Evolutionary conservation across 2,888 invertebrate genomes (phyloP), one percentile per base, ranked within the genome.

Genomic region (Dryocosmus kuriphilus): DNA sequence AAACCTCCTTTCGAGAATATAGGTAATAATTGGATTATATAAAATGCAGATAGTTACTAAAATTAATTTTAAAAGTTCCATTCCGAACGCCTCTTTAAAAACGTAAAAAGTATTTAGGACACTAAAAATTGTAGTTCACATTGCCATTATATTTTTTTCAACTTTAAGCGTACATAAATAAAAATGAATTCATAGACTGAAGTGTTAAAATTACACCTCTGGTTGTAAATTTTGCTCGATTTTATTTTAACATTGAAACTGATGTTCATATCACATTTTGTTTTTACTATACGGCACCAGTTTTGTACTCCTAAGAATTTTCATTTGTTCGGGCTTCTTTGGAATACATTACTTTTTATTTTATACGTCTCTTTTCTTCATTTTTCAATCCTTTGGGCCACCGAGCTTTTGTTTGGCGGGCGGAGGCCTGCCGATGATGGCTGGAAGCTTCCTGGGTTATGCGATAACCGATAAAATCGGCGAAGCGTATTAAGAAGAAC

Each of bases 391-490:
- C n/a, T 51, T 30, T 71, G 51, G 41, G 27, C 27, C 51, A 46
- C 19, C 9, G 24, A 67, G 71, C 67, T 67, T 67, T 67, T 67
- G 41, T 71, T 51, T 32, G 71, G 51, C 30, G n/a, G 71, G 51
- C 30, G n/a, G 51, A 71, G n/a, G 30, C 27, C 71, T 51, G 71
- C 51, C 51, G 27, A 51, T 71, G 71, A 71, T 51, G 46, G 51
- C 51, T 51, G 19, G 32, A 30, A 51, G 51, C n/a, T 51, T 19
- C 30, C 51, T 32, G 32, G 51, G 46, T 71, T 51, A 32, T 71
- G 32, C 46, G 51, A 51, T 71, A 71, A 51, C 46, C 71, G 71
- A 71, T 71, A 24, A 16, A 71, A 71, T 71, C 71, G 30, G 51
- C 51, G 46, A 46, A 71, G 71, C 71, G 71, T 71, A 71, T 51